These are phyloP conservation scores for Tachuris rubrigastra DNA, from an alignment of 2,113 vertebrate species.

Conservation along the genomic window DNA sequence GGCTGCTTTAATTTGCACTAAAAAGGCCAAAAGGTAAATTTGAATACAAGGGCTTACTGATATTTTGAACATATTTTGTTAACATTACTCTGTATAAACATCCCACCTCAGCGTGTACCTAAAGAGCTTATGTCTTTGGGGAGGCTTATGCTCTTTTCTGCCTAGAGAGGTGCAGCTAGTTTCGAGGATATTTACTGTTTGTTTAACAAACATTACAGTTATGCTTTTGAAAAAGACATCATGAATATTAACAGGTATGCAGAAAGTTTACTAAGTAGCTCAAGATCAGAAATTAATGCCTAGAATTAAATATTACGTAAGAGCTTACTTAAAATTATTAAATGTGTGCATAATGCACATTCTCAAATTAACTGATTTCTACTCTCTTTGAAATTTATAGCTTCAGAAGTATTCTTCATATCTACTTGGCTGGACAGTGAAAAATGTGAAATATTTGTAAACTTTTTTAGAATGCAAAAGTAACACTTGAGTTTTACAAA, in stretches of 20 bases:
- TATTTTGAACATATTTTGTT: neutral
- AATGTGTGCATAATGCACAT: neutral
- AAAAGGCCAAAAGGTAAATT: neutral
- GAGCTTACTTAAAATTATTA: neutral
- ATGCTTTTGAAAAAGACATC: neutral
- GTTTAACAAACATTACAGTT: neutral
- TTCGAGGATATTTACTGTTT: neutral
- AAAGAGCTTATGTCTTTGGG: neutral
- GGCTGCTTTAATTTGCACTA: neutral
- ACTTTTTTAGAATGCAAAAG: neutral
- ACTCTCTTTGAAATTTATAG: neutral
- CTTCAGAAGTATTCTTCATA: neutral
- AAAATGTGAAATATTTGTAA: neutral
- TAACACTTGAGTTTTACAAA: neutral
- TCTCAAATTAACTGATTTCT: neutral
- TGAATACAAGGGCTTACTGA: neutral
- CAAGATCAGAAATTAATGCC: neutral
- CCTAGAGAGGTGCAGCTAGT: neutral
- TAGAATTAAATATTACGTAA: neutral
- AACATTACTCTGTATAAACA: neutral
- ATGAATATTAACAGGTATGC: neutral
- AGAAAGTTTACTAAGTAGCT: neutral
- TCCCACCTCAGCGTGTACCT: fast-evolving
- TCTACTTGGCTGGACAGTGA: neutral
- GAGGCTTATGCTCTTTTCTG: neutral